Conservation (phyloP, 2,888 invertebrate genomes). For the Sinhomidia bicolor region DNA sequence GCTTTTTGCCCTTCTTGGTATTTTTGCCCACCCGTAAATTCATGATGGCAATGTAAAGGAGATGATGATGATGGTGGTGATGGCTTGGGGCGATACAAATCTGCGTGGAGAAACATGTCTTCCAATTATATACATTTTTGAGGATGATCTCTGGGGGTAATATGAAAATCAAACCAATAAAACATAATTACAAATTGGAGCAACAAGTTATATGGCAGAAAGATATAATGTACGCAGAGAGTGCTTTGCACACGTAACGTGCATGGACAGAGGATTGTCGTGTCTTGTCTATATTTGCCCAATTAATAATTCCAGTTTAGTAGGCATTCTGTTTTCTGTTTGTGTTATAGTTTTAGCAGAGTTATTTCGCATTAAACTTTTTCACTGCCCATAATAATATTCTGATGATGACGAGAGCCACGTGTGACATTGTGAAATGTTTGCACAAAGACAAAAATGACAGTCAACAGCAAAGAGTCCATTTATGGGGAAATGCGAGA, state of each 20-base stretch:
- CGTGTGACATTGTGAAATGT: not conserved
- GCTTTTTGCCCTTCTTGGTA: constrained; percentile 32
- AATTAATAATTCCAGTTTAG: constrained; percentile 22
- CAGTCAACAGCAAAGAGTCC: not conserved
- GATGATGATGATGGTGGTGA: not conserved
- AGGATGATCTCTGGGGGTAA: constrained; percentile 31
- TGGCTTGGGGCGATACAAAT: constrained; percentile 59
- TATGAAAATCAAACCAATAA: constrained; percentile 58
- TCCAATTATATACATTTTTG: constrained; percentile 36
- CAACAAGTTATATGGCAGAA: constrained; percentile 20
- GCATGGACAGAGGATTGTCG: too few relatives aligned
- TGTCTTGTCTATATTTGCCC: too few relatives aligned
- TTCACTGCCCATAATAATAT: not conserved
- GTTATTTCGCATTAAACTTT: not conserved
- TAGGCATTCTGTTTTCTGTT: not conserved
- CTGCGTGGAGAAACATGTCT: constrained; percentile 33
- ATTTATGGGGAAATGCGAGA: constrained; percentile 28
- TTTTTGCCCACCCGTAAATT: constrained; percentile 60
- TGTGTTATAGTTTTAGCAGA: not conserved
- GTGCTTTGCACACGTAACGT: too few relatives aligned
- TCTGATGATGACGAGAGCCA: not conserved
- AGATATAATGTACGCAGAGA: too few relatives aligned
- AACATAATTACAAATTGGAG: constrained; percentile 68
- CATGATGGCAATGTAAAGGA: too few relatives aligned
- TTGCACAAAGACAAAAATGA: not conserved